A percentile compares a stretch with the other conserved stretches of the same genome.
These are phyloP conservation scores for Lasioglossum villosulum DNA, from an alignment of 2,888 invertebrate genomes.

Conservation along the genomic window DNA sequence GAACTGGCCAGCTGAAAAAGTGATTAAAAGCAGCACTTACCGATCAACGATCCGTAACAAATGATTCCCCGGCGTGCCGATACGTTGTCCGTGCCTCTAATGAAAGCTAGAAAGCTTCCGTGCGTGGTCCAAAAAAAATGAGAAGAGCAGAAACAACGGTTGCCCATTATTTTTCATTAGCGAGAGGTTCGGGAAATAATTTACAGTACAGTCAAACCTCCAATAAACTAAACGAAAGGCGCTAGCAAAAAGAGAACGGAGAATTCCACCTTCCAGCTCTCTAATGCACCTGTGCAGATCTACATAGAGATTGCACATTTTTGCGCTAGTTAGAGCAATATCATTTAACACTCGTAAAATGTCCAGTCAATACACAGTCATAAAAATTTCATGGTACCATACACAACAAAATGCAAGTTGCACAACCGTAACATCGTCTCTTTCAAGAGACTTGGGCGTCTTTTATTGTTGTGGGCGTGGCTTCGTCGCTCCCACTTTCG, in stretches of 20 bases:
- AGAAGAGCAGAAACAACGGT: neutral
- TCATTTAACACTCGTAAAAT: neutral
- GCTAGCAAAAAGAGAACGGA: neutral
- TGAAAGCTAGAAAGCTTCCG: constrained; percentile 3
- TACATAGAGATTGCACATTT: neutral
- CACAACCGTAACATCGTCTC: neutral
- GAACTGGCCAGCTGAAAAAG: constrained; percentile 9
- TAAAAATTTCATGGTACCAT: neutral
- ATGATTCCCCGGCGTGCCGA: constrained; percentile 1
- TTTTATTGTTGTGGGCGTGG: neutral
- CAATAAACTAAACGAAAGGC: neutral
- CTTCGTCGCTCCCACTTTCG: neutral
- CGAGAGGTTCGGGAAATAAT: neutral
- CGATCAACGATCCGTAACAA: constrained; percentile 14
- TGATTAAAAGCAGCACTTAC: constrained; percentile 11
- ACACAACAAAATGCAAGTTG: neutral
- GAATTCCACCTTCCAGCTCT: neutral
- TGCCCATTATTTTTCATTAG: constrained; percentile 3
- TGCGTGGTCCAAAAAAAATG: neutral
- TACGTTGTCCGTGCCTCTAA: neutral
- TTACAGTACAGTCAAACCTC: neutral
- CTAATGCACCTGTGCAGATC: neutral
- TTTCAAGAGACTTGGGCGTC: neutral
- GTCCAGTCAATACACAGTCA: neutral
- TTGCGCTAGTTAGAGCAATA: neutral